Evolutionary conservation across 2,797 vertebrate species (phyloP).

Genomic region (Sebastes diaconus): DNA sequence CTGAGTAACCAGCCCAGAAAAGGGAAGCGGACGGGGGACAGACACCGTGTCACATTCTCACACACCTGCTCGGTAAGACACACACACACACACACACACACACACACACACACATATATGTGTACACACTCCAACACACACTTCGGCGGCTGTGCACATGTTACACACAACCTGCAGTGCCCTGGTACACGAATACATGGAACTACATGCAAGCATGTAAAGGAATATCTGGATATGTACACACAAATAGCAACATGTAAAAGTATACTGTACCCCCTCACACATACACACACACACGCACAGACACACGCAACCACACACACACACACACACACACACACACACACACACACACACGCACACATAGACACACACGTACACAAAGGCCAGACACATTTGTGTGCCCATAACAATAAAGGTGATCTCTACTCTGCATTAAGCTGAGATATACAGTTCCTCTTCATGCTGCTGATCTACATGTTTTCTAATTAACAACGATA

Average conservation of each 20-base stretch:
- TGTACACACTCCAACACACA: background rate
- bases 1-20: slow-evolving; percentile 82
- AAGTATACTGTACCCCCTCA: background rate
- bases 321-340: background rate
- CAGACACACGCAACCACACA: background rate
- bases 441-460: slow-evolving; percentile 60
- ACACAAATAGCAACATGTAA: slow-evolving; percentile 24
- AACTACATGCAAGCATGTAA: background rate
- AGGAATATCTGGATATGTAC: background rate
- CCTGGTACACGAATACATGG: background rate
- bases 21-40: slow-evolving; percentile 78
- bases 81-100: slow-evolving; percentile 12
- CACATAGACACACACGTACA: background rate
- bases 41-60: slow-evolving; percentile 63
- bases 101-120: background rate
- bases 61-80: slow-evolving; percentile 51
- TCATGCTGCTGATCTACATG: slow-evolving; percentile 61
- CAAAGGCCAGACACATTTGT: slow-evolving; percentile 21
- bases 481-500: slow-evolving; percentile 65
- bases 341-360: background rate
- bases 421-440: slow-evolving; percentile 48
- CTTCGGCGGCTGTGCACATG: background rate
- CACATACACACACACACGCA: background rate
- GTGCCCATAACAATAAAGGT: slow-evolving; percentile 57
- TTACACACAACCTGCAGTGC: background rate